Conservation (phyloP, 2,113 vertebrate species). For the Neolamprologus toae region DNA sequence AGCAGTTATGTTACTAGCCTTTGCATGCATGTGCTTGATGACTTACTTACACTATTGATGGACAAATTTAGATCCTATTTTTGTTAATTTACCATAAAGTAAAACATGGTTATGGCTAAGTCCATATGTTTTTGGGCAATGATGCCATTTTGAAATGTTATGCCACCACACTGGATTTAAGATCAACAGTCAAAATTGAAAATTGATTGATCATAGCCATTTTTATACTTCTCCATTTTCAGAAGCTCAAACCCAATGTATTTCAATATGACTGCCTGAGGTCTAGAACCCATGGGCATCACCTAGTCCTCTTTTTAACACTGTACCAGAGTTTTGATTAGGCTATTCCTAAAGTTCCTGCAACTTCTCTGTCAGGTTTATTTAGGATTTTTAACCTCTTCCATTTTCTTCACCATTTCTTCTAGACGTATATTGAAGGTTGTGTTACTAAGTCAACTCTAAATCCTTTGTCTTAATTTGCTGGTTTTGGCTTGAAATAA, state of each 20-base stretch:
- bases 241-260: background rate
- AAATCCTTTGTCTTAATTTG: background rate
- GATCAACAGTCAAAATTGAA: background rate
- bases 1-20: conserved; percentile 14
- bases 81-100: background rate
- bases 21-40: background rate
- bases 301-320: background rate
- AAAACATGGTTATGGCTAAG: background rate
- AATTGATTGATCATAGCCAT: background rate
- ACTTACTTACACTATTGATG: conserved; percentile 1
- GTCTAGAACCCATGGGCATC: background rate
- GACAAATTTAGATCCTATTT: background rate
- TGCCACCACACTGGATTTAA: background rate
- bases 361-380: background rate
- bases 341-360: background rate
- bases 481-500: background rate
- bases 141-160: background rate
- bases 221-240: background rate
- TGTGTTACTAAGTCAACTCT: background rate
- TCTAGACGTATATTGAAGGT: background rate
- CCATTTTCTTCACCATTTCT: background rate
- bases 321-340: fast-evolving
- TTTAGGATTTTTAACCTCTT: background rate
- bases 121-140: background rate
- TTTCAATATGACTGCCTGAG: background rate